Percentiles rank a stretch among this genome's conserved stretches.
phyloP scores from a whole-genome alignment of 30 jellyfish, hydroid and myxozoan genomes.

The Chrysaora quinquecirrha region DNA sequence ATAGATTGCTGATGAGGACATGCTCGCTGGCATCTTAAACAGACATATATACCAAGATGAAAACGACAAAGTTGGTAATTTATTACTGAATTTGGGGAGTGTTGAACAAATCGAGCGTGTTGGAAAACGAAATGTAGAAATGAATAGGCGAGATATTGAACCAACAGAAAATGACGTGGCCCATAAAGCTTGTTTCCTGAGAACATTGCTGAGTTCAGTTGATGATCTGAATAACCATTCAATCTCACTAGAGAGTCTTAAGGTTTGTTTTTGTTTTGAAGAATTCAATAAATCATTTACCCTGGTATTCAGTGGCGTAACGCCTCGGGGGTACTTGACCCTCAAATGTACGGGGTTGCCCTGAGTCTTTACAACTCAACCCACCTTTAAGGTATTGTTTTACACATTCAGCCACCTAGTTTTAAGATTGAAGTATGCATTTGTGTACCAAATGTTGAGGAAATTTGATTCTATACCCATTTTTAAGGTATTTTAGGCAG shows the following conservation, averaged over 20 bases:
- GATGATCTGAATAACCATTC: conserved; percentile 37
- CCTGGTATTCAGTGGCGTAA: too few species aligned
- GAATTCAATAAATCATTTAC: too few species aligned
- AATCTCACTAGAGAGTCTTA: conserved; percentile 34
- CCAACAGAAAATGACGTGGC: background rate
- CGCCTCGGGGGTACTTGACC: too few species aligned
- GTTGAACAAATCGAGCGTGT: conserved; percentile 28
- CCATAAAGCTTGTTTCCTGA: conserved; percentile 18
- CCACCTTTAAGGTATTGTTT: too few species aligned
- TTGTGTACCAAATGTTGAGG: too few species aligned
- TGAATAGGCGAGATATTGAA: background rate
- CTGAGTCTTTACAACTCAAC: too few species aligned
- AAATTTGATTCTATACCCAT: too few species aligned
- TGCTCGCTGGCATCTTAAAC: conserved; percentile 40
- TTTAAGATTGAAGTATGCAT: too few species aligned
- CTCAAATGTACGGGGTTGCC: too few species aligned
- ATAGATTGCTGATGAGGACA: conserved; percentile 50
- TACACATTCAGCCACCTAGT: too few species aligned
- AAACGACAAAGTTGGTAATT: conserved; percentile 58
- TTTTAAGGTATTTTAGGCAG: too few species aligned
- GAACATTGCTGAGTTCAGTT: conserved; percentile 20
- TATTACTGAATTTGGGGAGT: conserved; percentile 44
- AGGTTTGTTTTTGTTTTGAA: conserved; percentile 19
- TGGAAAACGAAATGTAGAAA: background rate
- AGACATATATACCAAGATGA: conserved; percentile 77